Evolutionary conservation across 2,797 vertebrate genomes (phyloP).

Genomic region (Artibeus jamaicensis): DNA sequence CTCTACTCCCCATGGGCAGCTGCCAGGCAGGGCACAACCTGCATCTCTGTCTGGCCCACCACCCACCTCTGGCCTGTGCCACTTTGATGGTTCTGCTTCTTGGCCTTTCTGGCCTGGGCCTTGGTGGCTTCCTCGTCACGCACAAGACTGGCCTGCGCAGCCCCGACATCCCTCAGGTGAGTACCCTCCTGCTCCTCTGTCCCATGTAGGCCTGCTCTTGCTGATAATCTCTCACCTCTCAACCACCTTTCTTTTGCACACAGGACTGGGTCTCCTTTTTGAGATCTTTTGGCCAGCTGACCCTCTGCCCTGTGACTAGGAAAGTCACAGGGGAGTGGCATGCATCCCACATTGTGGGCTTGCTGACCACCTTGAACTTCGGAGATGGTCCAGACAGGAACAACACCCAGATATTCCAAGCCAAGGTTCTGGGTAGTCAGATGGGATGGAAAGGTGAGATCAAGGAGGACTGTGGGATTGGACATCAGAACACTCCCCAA

Average conservation of each 20-base stretch:
- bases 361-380: conserved; percentile 73
- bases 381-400: conserved; percentile 63
- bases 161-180: conserved; percentile 75
- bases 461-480: neutral
- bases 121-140: conserved; percentile 67
- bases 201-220: neutral
- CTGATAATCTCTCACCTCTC: neutral
- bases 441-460: conserved; percentile 75
- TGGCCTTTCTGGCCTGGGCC: conserved; percentile 66
- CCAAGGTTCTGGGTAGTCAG: conserved; percentile 49
- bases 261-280: conserved; percentile 77
- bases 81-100: conserved; percentile 71
- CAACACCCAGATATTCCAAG: conserved; percentile 68
- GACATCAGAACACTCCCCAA: neutral
- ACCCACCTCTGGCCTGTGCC: conserved; percentile 79
- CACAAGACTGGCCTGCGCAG: conserved; percentile 64
- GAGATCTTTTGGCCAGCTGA: conserved; percentile 69
- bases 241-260: conserved; percentile 14
- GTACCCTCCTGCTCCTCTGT: neutral
- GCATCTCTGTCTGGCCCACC: conserved; percentile 74
- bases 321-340: conserved; percentile 42
- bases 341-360: conserved; percentile 57
- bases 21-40: conserved; percentile 74
- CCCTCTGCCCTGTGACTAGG: conserved; percentile 64
- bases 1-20: conserved; percentile 75